These are phyloP conservation scores for Acipenser oxyrinchus DNA, from an alignment of 2,797 vertebrate genomes.

Conservation along the genomic window DNA sequence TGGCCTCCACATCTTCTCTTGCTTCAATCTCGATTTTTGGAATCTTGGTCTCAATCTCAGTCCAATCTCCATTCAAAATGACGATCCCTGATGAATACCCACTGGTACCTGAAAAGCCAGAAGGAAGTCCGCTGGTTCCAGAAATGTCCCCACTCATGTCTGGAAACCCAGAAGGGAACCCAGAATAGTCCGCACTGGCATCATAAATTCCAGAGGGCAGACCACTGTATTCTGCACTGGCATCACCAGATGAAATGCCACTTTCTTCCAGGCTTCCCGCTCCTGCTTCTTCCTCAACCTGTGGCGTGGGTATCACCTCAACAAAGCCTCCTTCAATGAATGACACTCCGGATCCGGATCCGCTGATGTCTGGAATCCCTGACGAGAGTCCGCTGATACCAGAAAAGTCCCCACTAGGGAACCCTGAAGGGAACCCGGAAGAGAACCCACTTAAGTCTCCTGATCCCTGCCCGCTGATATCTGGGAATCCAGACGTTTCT, in stretches of 20 bases:
- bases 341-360: background rate
- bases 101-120: constrained; percentile 30
- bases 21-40: no score
- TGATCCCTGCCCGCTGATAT: constrained; percentile 30
- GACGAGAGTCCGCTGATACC: constrained; percentile 35
- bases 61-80: no score
- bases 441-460: constrained; percentile 45
- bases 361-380: no score
- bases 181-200: constrained; percentile 36
- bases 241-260: constrained; percentile 27
- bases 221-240: background rate
- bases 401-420: constrained; percentile 26
- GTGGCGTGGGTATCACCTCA: background rate
- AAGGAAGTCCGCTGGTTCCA: constrained; percentile 52
- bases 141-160: constrained; percentile 51
- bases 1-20: no score
- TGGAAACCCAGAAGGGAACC: constrained; percentile 36
- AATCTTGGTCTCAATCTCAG: no score
- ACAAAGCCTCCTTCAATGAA: background rate
- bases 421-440: background rate
- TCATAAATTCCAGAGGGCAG: constrained; percentile 25
- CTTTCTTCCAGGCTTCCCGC: constrained; percentile 21
- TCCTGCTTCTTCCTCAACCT: constrained; percentile 18
- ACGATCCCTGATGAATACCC: constrained; percentile 40
- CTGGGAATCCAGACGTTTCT: constrained; percentile 32